A percentile compares a stretch with the other conserved stretches of the same genome.
Evolutionary conservation across 2,113 vertebrate genomes (phyloP).

Genomic region (Ptyas mucosa): DNA sequence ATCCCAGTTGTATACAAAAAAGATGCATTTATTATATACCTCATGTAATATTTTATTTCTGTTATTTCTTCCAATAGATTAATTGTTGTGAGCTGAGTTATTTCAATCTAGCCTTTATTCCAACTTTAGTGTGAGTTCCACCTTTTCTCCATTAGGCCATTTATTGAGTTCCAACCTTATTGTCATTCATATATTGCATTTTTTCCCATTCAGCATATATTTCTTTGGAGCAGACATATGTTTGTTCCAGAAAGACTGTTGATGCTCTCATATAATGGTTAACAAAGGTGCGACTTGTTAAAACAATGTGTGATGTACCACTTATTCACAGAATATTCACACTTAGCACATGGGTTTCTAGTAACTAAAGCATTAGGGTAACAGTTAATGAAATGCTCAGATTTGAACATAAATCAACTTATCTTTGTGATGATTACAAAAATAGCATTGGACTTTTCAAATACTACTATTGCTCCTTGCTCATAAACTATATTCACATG

Average conservation of each 20-base stretch:
- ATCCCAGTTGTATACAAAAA: neutral
- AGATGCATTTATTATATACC: neutral
- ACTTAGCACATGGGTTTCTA: constrained; percentile 17
- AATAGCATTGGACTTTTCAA: neutral
- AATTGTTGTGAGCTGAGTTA: neutral
- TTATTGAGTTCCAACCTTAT: constrained; percentile 24
- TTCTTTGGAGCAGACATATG: constrained; percentile 60
- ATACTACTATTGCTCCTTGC: constrained; percentile 15
- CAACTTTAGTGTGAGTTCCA: constrained; percentile 16
- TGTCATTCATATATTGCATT: constrained; percentile 51
- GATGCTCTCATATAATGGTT: constrained; percentile 58
- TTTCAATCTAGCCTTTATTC: constrained; percentile 4
- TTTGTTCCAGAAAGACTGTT: constrained; percentile 58
- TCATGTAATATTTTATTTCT: neutral
- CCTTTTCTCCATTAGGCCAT: neutral
- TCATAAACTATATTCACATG: constrained; percentile 20
- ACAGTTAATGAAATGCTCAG: neutral
- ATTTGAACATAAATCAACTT: constrained; percentile 17
- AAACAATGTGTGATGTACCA: neutral
- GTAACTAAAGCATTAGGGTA: neutral
- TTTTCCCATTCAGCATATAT: constrained; percentile 53
- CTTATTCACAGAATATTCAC: constrained; percentile 33
- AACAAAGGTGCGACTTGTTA: constrained; percentile 52
- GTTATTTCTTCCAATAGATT: neutral
- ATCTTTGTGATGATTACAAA: neutral